phyloP scores from a whole-genome alignment of 2,888 invertebrate genomes.

The Melolontha melolontha region DNA sequence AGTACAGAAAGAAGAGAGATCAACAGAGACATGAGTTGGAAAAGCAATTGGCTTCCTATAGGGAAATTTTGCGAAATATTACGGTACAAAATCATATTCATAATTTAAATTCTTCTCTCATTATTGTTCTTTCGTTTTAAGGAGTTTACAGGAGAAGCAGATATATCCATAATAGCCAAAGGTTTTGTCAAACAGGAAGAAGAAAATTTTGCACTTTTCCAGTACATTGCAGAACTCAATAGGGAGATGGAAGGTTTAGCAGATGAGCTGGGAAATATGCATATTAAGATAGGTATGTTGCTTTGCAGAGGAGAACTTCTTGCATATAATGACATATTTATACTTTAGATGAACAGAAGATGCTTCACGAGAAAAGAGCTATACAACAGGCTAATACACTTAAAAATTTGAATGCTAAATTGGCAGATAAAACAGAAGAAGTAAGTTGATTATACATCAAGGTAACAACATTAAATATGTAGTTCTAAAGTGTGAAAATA shows the following conservation, averaged over 20 bases:
- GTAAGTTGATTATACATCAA: slow-evolving; percentile 53
- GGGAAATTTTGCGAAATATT: slow-evolving; percentile 81
- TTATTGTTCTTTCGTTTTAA: slow-evolving; percentile 51
- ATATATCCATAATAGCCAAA: slow-evolving; percentile 75
- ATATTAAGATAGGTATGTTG: slow-evolving; percentile 72
- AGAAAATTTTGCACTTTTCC: slow-evolving; percentile 92
- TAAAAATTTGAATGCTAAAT: slow-evolving; percentile 67
- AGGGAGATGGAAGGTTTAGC: slow-evolving; percentile 82
- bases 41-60: slow-evolving; percentile 79
- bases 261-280: slow-evolving; percentile 74
- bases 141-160: slow-evolving; percentile 74
- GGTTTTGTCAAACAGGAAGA: slow-evolving; percentile 88
- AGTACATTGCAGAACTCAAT: slow-evolving; percentile 90
- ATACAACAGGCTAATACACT: slow-evolving; percentile 73
- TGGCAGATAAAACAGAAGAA: slow-evolving; percentile 67
- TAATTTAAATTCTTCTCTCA: not conserved
- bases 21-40: slow-evolving; percentile 77
- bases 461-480: too few relatives aligned
- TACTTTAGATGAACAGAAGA: slow-evolving; percentile 70
- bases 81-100: slow-evolving; percentile 62
- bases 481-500: too few relatives aligned
- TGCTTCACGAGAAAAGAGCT: slow-evolving; percentile 70
- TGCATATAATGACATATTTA: not conserved
- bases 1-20: slow-evolving; percentile 77
- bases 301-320: not conserved